Percentiles rank a stretch among this genome's conserved stretches.
Conservation (phyloP, 2,797 vertebrate species). For the Otus scops region DNA sequence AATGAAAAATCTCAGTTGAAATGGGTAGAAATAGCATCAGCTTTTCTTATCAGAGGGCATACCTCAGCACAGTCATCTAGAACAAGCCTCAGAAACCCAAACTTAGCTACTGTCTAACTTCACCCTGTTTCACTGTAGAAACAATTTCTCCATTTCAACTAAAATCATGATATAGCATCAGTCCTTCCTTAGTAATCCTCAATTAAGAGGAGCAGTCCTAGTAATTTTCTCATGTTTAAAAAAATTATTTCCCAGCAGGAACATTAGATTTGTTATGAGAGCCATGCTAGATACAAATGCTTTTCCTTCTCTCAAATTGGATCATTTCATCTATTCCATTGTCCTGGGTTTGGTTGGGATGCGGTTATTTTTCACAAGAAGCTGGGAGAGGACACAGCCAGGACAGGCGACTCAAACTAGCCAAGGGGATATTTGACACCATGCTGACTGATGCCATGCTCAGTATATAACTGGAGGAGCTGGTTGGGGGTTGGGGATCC, state of each 20-base stretch:
- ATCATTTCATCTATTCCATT: background rate
- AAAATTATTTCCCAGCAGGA: background rate
- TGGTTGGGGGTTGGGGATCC: no score
- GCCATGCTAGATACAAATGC: background rate
- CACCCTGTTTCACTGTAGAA: background rate
- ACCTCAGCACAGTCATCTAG: background rate
- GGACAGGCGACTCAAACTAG: no score
- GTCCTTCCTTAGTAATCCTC: background rate
- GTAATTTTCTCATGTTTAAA: background rate
- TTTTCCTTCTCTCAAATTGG: background rate
- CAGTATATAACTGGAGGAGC: no score
- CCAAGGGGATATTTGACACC: no score
- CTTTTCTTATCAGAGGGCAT: background rate
- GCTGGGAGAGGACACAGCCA: no score
- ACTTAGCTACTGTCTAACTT: background rate
- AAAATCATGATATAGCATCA: background rate
- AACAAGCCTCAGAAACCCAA: background rate
- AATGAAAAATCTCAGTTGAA: background rate
- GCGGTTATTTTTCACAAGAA: no score
- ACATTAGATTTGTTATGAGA: background rate
- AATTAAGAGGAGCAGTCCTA: background rate
- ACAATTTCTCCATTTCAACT: background rate
- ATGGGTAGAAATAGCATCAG: background rate
- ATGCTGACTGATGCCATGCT: no score
- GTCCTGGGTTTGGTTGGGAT: no score